Evolutionary conservation across 2,797 vertebrate species (phyloP).

Genomic region (Tenualosa thibaudeaui): DNA sequence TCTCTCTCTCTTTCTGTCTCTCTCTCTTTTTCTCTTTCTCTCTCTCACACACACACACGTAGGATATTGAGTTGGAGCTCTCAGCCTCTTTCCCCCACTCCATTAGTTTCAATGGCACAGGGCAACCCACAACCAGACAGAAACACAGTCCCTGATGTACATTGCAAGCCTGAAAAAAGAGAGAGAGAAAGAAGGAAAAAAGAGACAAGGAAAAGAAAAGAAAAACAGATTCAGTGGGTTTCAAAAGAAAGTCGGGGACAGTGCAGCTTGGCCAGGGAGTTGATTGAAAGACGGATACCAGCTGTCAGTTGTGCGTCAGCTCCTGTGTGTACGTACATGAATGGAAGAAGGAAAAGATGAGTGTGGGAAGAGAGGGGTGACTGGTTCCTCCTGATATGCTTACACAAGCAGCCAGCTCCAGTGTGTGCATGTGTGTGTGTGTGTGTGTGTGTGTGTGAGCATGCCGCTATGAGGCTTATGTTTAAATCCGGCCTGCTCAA

Average conservation of each 20-base stretch:
- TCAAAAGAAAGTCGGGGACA: neutral
- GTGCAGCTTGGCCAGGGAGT: neutral
- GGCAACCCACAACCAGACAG: neutral
- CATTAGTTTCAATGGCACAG: neutral
- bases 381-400: slow-evolving; percentile 57
- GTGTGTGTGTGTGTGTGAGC: no score
- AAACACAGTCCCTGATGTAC: neutral
- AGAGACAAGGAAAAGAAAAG: neutral
- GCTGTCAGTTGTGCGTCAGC: neutral
- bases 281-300: neutral
- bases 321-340: neutral
- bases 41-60: neutral
- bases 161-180: neutral
- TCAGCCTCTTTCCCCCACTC: neutral
- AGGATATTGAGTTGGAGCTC: neutral
- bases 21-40: no score
- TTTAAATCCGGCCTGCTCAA: slow-evolving; percentile 66
- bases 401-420: slow-evolving; percentile 42
- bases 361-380: neutral
- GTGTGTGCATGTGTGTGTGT: neutral
- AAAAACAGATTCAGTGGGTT: neutral
- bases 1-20: no score
- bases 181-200: neutral
- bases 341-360: neutral
- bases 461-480: slow-evolving; percentile 48